Evolutionary conservation across 2,113 vertebrate genomes (phyloP).

Genomic region (Bambusicola thoracicus): DNA sequence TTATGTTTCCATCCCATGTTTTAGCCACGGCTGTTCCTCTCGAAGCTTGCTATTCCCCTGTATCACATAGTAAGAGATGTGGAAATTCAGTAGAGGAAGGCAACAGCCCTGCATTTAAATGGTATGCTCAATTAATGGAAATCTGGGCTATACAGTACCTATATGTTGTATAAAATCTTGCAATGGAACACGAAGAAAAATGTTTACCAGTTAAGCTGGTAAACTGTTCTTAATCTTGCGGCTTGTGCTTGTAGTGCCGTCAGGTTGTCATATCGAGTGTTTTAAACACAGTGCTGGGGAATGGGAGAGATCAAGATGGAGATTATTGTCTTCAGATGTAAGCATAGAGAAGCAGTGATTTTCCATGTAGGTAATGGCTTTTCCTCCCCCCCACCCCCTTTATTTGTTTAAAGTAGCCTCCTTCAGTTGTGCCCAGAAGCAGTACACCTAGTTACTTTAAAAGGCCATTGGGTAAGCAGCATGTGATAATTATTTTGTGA

Average conservation of each 20-base stretch:
- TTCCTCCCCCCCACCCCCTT: no score
- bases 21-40: background rate
- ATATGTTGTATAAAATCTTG: background rate
- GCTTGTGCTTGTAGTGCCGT: background rate
- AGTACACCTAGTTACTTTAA: background rate
- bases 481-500: fast-evolving
- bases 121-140: background rate
- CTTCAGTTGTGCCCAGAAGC: background rate
- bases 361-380: background rate
- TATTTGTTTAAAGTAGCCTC: no score
- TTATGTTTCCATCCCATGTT: background rate
- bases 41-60: background rate
- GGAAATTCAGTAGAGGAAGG: fast-evolving
- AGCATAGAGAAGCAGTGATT: fast-evolving
- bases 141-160: background rate
- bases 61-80: background rate
- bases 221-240: background rate
- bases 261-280: background rate
- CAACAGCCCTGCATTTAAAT: background rate
- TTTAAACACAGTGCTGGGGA: background rate
- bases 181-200: background rate
- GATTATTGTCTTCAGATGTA: background rate
- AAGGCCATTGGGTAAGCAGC: background rate
- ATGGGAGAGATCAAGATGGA: background rate
- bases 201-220: background rate